Evolutionary conservation across 2,888 invertebrate species (phyloP), one percentile per base, ranked within the genome.

Genomic region (Notodonta ziczac): DNA sequence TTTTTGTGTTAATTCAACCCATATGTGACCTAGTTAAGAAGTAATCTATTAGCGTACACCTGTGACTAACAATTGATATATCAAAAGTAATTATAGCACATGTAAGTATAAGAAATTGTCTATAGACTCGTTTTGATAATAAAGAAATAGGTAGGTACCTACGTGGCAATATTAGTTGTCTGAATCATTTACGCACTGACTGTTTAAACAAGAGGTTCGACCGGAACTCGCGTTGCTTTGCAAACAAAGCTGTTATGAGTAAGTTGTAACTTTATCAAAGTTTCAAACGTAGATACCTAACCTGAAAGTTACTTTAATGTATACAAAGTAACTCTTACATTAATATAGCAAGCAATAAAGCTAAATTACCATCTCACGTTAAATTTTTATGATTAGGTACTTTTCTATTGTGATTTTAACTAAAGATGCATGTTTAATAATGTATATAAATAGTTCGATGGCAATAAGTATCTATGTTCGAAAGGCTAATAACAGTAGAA

Each of bases 181-280:
- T 52, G 12, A 52, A 32, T 52, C 13, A 32, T 13, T 52, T 24
- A 52, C 5, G 16, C 55, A 55, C 55, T 40, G 55, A 39, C 14
- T 24, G 24, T 24, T 24, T 55, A 40, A 55, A 55, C 55, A 55
- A 40, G 40, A 55, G 55, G 55, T 14, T 55, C 9, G 55, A n/a
- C 40, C 39, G 55, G 55, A 55, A 55, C 40, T 40, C 32, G 14
- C 9, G 39, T 40, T 13, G 12, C 40, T n/a, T 40, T 8, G 40
- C 16, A 55, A 55, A 55, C 55, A 55, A 55, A 40, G 55, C 39
- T 4, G 14, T 40, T 55, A 55, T 55, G 55, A 55, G 40, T 55
- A 55, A 55, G 6, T 40, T 16, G 12, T 24, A 32, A 32, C 10
- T n/a, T n/a, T 10, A 9, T 8, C 42, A 42, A 50, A 50, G n/a